Evolutionary conservation across 1,140 invertebrate species (phyloP).

Genomic region (Heliconius himera): DNA sequence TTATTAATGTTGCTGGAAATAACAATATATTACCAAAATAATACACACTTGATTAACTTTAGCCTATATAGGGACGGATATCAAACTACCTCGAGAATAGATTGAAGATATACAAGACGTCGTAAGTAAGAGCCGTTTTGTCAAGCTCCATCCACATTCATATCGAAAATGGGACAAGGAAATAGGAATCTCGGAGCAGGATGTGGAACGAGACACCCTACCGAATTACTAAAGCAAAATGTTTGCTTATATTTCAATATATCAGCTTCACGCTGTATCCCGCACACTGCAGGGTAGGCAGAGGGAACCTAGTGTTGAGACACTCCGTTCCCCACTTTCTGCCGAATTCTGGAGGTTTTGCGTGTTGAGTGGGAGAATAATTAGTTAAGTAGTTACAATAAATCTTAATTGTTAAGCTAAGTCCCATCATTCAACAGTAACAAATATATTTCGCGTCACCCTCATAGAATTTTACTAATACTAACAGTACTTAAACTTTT

Average conservation of each 20-base stretch:
- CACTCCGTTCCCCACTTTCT: too few species aligned
- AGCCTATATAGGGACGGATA: neutral
- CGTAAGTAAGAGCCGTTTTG: neutral
- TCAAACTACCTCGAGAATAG: neutral
- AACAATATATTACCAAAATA: neutral
- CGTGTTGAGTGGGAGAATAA: too few species aligned
- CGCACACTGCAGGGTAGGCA: too few species aligned
- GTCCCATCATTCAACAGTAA: too few species aligned
- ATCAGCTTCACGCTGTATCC: neutral
- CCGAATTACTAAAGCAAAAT: neutral
- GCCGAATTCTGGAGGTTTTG: too few species aligned
- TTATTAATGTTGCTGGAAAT: too few species aligned
- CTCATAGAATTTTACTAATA: too few species aligned
- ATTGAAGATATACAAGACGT: neutral
- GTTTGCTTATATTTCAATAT: neutral
- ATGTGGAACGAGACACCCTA: neutral
- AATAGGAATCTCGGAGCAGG: constrained; percentile 3
- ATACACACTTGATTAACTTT: neutral
- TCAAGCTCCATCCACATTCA: neutral
- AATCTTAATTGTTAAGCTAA: too few species aligned
- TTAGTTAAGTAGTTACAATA: too few species aligned
- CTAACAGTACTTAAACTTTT: too few species aligned
- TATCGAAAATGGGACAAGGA: constrained; percentile 1
- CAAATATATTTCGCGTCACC: too few species aligned
- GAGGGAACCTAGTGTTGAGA: too few species aligned